These are phyloP conservation scores for Hirtodrosophila alboralis DNA, from an alignment of 2,888 invertebrate species.

Conservation along the genomic window DNA sequence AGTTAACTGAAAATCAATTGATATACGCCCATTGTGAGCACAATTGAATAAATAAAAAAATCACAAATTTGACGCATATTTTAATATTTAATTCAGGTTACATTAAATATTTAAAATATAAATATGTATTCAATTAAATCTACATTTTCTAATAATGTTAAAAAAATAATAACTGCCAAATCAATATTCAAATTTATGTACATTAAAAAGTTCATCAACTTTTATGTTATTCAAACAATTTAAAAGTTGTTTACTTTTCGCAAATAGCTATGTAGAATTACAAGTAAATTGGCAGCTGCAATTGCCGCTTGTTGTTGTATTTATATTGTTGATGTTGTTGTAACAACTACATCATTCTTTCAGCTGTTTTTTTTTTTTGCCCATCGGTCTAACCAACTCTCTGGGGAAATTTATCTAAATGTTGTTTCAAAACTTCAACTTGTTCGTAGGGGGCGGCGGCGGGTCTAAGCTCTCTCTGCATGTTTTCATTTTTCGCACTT, in stretches of 20 bases:
- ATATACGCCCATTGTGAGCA: neutral
- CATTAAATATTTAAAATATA: no score
- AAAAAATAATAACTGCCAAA: neutral
- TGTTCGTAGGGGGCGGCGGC: slow-evolving; percentile 16
- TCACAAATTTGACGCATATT: slow-evolving; percentile 15
- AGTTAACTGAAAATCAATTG: slow-evolving; percentile 14
- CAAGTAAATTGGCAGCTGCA: no score
- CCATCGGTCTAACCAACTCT: slow-evolving; percentile 45
- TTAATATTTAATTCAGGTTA: slow-evolving; percentile 1
- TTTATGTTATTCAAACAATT: neutral
- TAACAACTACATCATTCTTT: slow-evolving; percentile 50
- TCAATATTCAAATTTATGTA: neutral
- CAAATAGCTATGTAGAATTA: no score
- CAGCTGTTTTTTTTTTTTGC: slow-evolving; percentile 17
- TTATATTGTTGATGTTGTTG: slow-evolving; percentile 18
- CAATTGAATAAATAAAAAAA: slow-evolving; percentile 12
- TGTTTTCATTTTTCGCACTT: slow-evolving; percentile 69
- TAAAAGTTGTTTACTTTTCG: slow-evolving; percentile 9
- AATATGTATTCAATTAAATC: no score
- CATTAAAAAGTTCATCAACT: neutral
- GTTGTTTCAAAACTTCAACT: slow-evolving; percentile 80
- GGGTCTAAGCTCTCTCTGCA: slow-evolving; percentile 15
- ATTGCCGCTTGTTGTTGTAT: slow-evolving; percentile 11
- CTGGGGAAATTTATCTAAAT: slow-evolving; percentile 81
- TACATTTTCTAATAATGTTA: no score